Evolutionary conservation across 2,888 invertebrate genomes (phyloP).

Genomic region (Parnassius orleans): DNA sequence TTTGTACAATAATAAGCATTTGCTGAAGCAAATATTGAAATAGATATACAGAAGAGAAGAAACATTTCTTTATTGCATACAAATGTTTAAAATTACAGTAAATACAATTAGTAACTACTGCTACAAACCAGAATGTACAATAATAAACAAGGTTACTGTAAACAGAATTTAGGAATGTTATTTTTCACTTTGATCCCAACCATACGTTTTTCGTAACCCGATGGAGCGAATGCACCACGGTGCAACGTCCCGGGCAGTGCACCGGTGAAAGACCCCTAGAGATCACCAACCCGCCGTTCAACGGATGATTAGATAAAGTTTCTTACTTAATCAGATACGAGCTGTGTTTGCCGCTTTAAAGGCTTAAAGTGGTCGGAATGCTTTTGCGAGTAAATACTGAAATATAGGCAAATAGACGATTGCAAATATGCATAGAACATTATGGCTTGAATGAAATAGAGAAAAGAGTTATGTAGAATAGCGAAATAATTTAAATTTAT

Average conservation of each 20-base stretch:
- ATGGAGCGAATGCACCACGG: slow-evolving; percentile 23
- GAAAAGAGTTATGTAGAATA: no score
- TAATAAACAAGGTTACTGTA: slow-evolving; percentile 11
- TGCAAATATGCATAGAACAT: slow-evolving; percentile 13
- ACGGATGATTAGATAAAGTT: slow-evolving; percentile 27
- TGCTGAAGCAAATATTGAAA: background rate
- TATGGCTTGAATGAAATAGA: no score
- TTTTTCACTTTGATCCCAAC: slow-evolving; percentile 8
- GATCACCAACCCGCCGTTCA: slow-evolving; percentile 22
- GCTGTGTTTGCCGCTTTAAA: slow-evolving; percentile 15
- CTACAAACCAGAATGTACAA: slow-evolving; percentile 17
- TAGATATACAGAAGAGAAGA: slow-evolving; percentile 8
- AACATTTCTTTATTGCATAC: slow-evolving; percentile 25
- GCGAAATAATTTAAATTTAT: no score
- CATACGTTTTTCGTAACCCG: slow-evolving; percentile 21
- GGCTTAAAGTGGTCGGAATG: slow-evolving; percentile 24
- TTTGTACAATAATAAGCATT: no score
- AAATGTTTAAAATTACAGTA: slow-evolving; percentile 26
- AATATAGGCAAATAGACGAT: slow-evolving; percentile 16
- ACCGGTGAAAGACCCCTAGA: slow-evolving; percentile 24
- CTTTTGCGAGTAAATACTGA: slow-evolving; percentile 11
- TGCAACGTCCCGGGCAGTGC: slow-evolving; percentile 18
- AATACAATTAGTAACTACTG: slow-evolving; percentile 27
- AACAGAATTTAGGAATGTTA: slow-evolving; percentile 5
- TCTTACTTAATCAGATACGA: slow-evolving; percentile 28